Evolutionary conservation across 35 echinoderm and acorn worm species (phyloP).

Genomic region (Ptychodera flava): DNA sequence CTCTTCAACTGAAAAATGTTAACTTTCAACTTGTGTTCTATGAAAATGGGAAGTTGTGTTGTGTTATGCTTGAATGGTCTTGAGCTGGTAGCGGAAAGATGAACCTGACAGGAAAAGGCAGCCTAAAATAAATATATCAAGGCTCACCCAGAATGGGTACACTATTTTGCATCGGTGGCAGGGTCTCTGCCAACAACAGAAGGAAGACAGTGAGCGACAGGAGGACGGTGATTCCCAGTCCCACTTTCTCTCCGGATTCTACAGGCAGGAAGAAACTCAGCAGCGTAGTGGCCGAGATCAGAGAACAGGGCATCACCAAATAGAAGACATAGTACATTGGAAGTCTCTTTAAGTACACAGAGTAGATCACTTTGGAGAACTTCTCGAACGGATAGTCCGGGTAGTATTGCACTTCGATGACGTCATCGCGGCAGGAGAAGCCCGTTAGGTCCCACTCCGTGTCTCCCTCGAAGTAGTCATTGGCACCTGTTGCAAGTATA

Average conservation of each 20-base stretch:
- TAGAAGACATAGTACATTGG: constrained; percentile 94
- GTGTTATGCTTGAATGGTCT: no score
- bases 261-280: constrained; percentile 93
- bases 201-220: constrained; percentile 89
- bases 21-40: no score
- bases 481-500: background rate
- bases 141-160: constrained; percentile 73
- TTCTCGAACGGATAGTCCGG: constrained; percentile 44
- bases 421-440: constrained; percentile 18
- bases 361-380: constrained; percentile 69
- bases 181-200: constrained; percentile 71
- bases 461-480: background rate
- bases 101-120: no score
- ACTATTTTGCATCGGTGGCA: constrained; percentile 54
- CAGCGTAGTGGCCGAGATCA: constrained; percentile 82
- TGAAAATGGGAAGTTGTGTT: no score
- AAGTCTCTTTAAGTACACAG: constrained; percentile 60
- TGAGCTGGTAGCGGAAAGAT: no score
- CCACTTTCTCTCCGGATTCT: constrained; percentile 96
- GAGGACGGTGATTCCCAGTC: constrained; percentile 88
- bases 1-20: no score
- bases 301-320: constrained; percentile 88
- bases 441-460: constrained; percentile 62
- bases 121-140: no score
- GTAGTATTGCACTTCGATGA: background rate